Evolutionary conservation across 2,797 vertebrate genomes (phyloP), one percentile per base, ranked within the genome.

Genomic region (Myripristis murdjan): DNA sequence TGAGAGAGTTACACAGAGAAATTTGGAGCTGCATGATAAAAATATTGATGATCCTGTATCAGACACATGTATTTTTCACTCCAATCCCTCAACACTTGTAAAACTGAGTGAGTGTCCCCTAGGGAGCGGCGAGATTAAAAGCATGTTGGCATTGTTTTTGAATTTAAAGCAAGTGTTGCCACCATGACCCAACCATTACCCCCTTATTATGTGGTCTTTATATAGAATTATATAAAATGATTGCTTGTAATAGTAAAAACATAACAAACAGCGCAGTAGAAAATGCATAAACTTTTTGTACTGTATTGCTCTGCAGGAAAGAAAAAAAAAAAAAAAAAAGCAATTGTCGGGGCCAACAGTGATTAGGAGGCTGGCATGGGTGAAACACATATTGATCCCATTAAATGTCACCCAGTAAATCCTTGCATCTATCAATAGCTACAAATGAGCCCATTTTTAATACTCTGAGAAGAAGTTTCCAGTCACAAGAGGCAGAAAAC

Each of bases 1-100:
- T 61, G 72, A 63, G 47, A 56, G 62, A 61, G 51, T 70, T 82
- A 77, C 74, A 86, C 77, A 67, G 79, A 80, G 41, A 64, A 82
- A 75, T 67, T 65, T 75, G 44, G 57, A 58, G 70, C 63, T 54
- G 81, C 77, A 75, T 68, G 84, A 46, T 24, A n/a, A 84, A 63
- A 85, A 86, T 56, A 69, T 43, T 23, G 37, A 58, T 26, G 71
- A 83, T 70, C 63, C 59, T 12, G 55, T 53, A 63, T 46, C n/a
- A 22, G 44, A 76, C 70, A 43, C 46, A 74, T 56, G 85, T 59
- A 82, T 46, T 52, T 79, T 73, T 73, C 33, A 60, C 35, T 46
- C 56, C 52, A 35, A 33, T 46, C 43, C n/a, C 70, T 63, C 6
- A 14, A 39, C 37, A 39, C 37, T 10, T 39, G 7, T 39, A 9